These are phyloP conservation scores for Centroberyx gerrardi DNA, from an alignment of 2,797 vertebrate genomes.

Conservation along the genomic window DNA sequence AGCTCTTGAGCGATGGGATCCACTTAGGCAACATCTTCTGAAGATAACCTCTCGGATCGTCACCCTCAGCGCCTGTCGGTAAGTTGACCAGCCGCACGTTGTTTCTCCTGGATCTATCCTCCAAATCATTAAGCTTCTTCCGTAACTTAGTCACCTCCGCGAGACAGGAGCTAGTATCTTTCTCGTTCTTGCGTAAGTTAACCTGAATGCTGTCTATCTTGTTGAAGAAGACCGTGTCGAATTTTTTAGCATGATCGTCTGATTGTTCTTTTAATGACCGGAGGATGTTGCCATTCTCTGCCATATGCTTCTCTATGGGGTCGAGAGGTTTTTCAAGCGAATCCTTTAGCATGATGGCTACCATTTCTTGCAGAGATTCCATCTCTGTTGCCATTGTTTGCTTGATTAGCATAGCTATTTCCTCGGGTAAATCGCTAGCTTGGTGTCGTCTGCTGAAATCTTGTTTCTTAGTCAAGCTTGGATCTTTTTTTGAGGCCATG, in stretches of 20 bases:
- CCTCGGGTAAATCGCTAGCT: background rate
- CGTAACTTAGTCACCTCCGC: no score
- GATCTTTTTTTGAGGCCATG: constrained; percentile 16
- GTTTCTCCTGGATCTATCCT: constrained; percentile 13
- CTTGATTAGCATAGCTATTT: constrained; percentile 13
- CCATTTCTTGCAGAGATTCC: constrained; percentile 10
- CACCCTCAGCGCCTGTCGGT: background rate
- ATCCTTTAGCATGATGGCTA: background rate
- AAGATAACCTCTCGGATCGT: no score
- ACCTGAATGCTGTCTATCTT: constrained; percentile 1
- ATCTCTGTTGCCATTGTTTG: constrained; percentile 7
- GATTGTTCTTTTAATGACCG: no score
- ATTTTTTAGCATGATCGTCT: background rate
- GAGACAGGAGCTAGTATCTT: no score
- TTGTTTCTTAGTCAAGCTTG: background rate
- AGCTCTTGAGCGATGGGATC: no score
- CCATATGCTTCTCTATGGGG: background rate
- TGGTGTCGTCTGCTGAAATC: constrained; percentile 5
- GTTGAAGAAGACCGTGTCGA: background rate
- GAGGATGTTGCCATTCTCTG: no score
- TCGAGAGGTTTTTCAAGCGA: background rate
- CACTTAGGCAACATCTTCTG: no score
- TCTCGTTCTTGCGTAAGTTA: no score
- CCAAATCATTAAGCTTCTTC: constrained; percentile 7
- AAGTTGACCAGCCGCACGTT: constrained; percentile 11